A percentile compares a stretch with the other conserved stretches of the same genome.
Evolutionary conservation across 2,888 invertebrate species (phyloP).

Genomic region (Drosophila macrospina): DNA sequence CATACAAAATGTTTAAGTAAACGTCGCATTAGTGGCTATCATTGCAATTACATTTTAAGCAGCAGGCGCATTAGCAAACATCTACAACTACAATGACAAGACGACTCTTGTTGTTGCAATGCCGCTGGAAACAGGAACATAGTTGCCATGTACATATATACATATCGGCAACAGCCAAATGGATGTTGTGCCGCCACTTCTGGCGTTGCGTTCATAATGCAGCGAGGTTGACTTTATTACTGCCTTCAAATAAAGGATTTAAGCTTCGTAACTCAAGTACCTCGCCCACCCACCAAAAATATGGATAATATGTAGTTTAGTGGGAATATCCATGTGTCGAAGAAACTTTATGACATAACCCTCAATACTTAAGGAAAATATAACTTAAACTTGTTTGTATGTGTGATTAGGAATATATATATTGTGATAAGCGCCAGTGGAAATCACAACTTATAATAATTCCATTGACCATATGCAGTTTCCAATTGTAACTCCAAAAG

Average conservation of each 20-base stretch:
- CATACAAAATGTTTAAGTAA: conserved; percentile 82
- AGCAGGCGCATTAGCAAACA: conserved; percentile 55
- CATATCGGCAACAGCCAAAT: not conserved
- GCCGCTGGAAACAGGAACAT: conserved; percentile 2
- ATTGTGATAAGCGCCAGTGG: too few species aligned
- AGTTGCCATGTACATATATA: conserved; percentile 22
- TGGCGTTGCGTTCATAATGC: conserved; percentile 10
- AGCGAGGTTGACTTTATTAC: conserved; percentile 67
- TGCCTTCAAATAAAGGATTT: conserved; percentile 48
- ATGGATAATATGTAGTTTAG: too few species aligned
- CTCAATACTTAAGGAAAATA: too few species aligned
- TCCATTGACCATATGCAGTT: too few species aligned
- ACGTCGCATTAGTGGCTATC: conserved; percentile 78
- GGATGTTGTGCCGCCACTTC: conserved; percentile 18
- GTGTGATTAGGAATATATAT: too few species aligned
- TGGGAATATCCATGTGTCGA: too few species aligned
- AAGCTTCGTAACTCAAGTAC: conserved; percentile 35
- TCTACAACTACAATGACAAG: not conserved
- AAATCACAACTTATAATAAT: too few species aligned
- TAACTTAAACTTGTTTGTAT: too few species aligned
- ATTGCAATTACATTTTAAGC: conserved; percentile 78
- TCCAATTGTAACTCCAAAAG: too few species aligned
- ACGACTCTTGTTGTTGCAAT: conserved; percentile 1
- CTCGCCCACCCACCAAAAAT: conserved; percentile 7
- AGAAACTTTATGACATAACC: too few species aligned